Evolutionary conservation across 2,888 invertebrate genomes (phyloP), one percentile per base, ranked within the genome.

Genomic region (Timandra comae): DNA sequence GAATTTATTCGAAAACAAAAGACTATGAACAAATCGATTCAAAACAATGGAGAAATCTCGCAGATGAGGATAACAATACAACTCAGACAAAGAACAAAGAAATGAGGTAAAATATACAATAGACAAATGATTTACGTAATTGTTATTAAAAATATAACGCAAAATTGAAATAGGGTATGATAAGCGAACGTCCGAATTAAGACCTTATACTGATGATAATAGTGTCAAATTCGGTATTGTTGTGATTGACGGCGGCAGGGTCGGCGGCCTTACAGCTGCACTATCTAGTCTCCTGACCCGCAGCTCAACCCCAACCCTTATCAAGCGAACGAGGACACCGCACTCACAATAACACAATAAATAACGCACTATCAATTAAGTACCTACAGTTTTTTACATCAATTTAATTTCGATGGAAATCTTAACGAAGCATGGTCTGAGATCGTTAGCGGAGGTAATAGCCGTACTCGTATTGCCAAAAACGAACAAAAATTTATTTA

Each of bases 391-490:
- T 16, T 16, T 16, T 16, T 59, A 61, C 63, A 73, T 78, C 71
- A 74, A 79, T 74, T 77, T 69, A 63, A 70, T 60, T 56, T 62
- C 64, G 69, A 74, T 77, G 69, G 67, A 71, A 72, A 76, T 76
- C 70, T 76, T 78, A 78, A 80, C 75, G 77, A 76, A 75, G 74
- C 66, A 54, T 53, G 64, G 59, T 52, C 60, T 47, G 49, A 65
- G 82, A 85, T 82, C 77, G 80, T 80, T 81, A 75, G 60, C 67
- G 49, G 54, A 71, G 82, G 82, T 84, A 84, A 81, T 80, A 69
- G 74, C 59, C 62, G 40, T 21, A 34, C 39, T 50, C 59, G 69
- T 74, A 77, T 81, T 77, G 80, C 79, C 76, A 79, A 84, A 85
- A 79, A 64, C 51, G 71, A 81, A 72, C 76, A 85, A 84, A 80